Evolutionary conservation across 2,113 vertebrate genomes (phyloP), one percentile per base, ranked within the genome.

Genomic region (Malaclemys terrapin): DNA sequence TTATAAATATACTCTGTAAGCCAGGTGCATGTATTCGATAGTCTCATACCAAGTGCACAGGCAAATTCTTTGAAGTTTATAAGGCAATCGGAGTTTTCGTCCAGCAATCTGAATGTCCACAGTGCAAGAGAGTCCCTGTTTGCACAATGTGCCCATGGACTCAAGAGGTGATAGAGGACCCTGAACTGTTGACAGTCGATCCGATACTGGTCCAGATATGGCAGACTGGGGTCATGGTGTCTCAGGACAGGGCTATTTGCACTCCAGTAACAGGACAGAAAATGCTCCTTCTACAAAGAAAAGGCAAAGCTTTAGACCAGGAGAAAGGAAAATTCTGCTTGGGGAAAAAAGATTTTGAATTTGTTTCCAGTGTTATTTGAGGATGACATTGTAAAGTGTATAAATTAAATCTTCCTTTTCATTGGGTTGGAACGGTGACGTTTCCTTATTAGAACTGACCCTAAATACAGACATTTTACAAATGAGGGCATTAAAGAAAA

Each of bases 61-160:
- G 98, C 98, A 97, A 99, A 99, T 79, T 99, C 99, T 97, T 99
- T 99, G 97, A 99, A 99, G 98, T 99, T 99, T 95, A 99, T 97
- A 50, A 99, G 99, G 95, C 99, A 98, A 4, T 98, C 98, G 19
- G 98, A 98, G 87, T 99, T 99, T 97, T 99, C 99, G 82, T 99
- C 99, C 93, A 99, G 98, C 82, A 99, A 97, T 85, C 98, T 98
- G 98, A 99, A 99, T 1, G 98, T 98, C 98, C 99, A 99, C 24
- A 99, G 97, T 10, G 99, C 99, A 85, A 99, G 97, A 1, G 98
- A 98, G 97, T 99, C 98, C 96, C 98, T 98, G 96, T 98, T 98
- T 45, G 97, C 97, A 96, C 98, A 99, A 95, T 98, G 98, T 11
- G 98, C 97, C 99, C 99, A 99, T n/a, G 99, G 99, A 96, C 99